phyloP scores from a whole-genome alignment of 2,888 invertebrate genomes.

The Parnassius orleans region DNA sequence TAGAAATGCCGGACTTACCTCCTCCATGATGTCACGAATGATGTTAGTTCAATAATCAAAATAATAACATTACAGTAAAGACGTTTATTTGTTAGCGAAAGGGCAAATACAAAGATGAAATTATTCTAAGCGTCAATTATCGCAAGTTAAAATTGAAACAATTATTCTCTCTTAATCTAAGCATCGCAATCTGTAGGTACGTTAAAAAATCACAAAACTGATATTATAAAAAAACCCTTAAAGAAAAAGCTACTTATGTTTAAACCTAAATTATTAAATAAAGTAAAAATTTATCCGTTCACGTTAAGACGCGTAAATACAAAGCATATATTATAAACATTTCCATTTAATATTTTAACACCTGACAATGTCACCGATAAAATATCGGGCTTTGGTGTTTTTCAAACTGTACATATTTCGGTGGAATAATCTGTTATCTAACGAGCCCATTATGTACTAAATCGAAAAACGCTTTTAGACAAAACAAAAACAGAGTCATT shows the following conservation, averaged over 20 bases:
- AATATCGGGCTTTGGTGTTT: conserved; percentile 32
- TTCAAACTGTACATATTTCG: conserved; percentile 31
- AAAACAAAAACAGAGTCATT: conserved; percentile 34
- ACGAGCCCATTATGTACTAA: conserved; percentile 28
- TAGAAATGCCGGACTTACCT: conserved; percentile 47
- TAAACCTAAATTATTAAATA: conserved; percentile 11
- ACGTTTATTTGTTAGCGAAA: conserved; percentile 66
- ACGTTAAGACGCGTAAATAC: conserved; percentile 47
- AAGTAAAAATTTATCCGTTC: conserved; percentile 29
- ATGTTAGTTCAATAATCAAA: conserved; percentile 28
- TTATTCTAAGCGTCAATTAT: conserved; percentile 37
- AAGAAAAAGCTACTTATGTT: conserved; percentile 4
- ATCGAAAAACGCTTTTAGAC: conserved; percentile 35
- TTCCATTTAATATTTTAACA: conserved; percentile 59
- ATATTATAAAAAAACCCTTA: conserved; percentile 10
- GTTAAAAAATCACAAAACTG: conserved; percentile 25
- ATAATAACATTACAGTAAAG: conserved; percentile 35
- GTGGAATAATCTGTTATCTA: conserved; percentile 12
- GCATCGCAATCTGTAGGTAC: conserved; percentile 30
- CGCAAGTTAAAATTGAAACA: conserved; percentile 40
- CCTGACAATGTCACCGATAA: conserved; percentile 34
- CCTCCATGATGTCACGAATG: conserved; percentile 21
- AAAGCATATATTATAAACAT: conserved; percentile 51
- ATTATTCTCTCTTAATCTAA: conserved; percentile 48
- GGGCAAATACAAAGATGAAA: conserved; percentile 55